These are phyloP conservation scores for Mus spicilegus DNA, from an alignment of 2,113 vertebrate genomes.

Conservation along the genomic window DNA sequence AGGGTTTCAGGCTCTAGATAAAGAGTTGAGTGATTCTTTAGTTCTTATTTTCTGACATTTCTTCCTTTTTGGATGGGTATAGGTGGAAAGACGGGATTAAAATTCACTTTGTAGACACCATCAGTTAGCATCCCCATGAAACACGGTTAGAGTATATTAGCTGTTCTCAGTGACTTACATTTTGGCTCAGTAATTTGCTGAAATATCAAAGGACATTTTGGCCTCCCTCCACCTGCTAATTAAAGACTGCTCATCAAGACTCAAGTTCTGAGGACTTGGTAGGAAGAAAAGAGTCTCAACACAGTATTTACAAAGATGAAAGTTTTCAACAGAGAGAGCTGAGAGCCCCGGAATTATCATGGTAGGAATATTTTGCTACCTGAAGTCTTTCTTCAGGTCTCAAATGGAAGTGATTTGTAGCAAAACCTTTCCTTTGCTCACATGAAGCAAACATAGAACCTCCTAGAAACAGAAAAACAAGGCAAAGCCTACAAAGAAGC, in stretches of 20 bases:
- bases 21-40: neutral
- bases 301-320: neutral
- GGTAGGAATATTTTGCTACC: neutral
- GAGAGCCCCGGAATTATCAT: neutral
- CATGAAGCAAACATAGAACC: neutral
- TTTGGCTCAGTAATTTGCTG: conserved; percentile 9
- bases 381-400: neutral
- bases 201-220: conserved; percentile 1
- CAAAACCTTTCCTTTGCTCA: neutral
- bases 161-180: neutral
- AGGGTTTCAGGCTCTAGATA: neutral
- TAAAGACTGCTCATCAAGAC: neutral
- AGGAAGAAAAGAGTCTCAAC: neutral
- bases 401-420: conserved; percentile 2
- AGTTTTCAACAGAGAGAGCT: neutral
- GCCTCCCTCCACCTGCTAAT: neutral
- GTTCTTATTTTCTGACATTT: conserved; percentile 12
- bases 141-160: neutral
- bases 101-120: conserved; percentile 44
- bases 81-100: neutral
- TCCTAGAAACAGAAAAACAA: conserved; percentile 35
- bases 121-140: neutral
- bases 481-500: neutral
- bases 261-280: neutral
- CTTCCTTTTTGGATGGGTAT: conserved; percentile 37